A percentile compares a stretch with the other conserved stretches of the same genome.
Conservation (phyloP, 2,113 vertebrate genomes). For the Saccopteryx bilineata region DNA sequence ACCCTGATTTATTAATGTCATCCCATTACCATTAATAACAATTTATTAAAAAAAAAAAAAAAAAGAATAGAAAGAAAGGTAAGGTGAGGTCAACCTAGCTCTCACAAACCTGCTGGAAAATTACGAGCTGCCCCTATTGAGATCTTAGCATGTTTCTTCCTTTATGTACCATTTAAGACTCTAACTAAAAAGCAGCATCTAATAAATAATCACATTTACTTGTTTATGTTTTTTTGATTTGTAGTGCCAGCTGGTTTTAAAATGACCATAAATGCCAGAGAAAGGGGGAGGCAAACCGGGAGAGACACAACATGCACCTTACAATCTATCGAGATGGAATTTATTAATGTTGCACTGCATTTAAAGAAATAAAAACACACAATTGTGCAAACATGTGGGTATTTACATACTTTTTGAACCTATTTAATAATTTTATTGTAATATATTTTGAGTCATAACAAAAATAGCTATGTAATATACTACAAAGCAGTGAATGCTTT, state of each 20-base stretch:
- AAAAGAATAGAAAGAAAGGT: background rate
- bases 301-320: background rate
- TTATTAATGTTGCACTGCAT: background rate
- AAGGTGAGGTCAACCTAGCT: background rate
- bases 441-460: constrained; percentile 63
- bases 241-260: background rate
- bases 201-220: constrained; percentile 17
- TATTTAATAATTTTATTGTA: constrained; percentile 31
- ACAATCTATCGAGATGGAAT: background rate
- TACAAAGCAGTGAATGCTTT: background rate
- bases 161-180: constrained; percentile 12
- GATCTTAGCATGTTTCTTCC: constrained; percentile 12
- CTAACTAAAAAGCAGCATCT: background rate
- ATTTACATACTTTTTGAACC: background rate
- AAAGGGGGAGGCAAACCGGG: background rate
- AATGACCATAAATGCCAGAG: background rate
- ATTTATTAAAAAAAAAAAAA: no score
- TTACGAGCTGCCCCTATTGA: background rate
- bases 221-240: constrained; percentile 31
- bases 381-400: background rate
- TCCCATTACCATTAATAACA: no score
- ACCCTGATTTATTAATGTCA: no score
- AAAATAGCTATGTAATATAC: constrained; percentile 31
- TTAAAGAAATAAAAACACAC: background rate
- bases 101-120: background rate